Percentiles rank a stretch among this genome's conserved stretches.
phyloP scores from a whole-genome alignment of 2,888 invertebrate species.

The Syritta pipiens region DNA sequence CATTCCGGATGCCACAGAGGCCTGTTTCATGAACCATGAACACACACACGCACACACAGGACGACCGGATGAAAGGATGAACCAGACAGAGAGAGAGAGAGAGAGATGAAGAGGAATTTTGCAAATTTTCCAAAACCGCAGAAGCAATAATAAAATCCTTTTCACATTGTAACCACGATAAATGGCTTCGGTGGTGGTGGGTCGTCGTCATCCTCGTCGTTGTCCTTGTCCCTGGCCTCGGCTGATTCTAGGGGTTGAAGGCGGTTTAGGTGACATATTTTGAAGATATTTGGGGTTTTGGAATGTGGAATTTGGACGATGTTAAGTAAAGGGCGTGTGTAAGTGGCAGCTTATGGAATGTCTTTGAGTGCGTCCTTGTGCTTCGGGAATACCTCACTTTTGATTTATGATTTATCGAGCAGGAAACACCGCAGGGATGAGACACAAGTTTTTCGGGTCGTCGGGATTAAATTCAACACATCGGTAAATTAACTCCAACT shows the following conservation, averaged over 20 bases:
- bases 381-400: background rate
- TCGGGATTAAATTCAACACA: background rate
- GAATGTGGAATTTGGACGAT: constrained; percentile 29
- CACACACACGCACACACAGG: background rate
- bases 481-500: too few species aligned
- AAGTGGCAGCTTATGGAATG: constrained; percentile 36
- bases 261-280: constrained; percentile 62
- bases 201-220: too few species aligned
- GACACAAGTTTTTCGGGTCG: background rate
- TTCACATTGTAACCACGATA: constrained; percentile 64
- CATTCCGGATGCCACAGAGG: constrained; percentile 41
- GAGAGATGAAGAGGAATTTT: constrained; percentile 46
- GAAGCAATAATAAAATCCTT: constrained; percentile 65
- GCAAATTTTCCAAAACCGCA: constrained; percentile 61
- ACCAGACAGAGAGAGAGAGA: background rate
- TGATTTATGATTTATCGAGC: constrained; percentile 50
- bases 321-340: constrained; percentile 14
- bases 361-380: constrained; percentile 16
- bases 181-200: constrained; percentile 61
- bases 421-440: constrained; percentile 14
- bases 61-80: background rate
- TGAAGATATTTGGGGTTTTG: constrained; percentile 37
- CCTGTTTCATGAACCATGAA: constrained; percentile 43
- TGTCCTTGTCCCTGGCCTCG: too few species aligned
- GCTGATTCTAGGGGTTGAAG: too few species aligned